Conservation (phyloP, 2,888 invertebrate genomes). For the Liodrosophila aerea region DNA sequence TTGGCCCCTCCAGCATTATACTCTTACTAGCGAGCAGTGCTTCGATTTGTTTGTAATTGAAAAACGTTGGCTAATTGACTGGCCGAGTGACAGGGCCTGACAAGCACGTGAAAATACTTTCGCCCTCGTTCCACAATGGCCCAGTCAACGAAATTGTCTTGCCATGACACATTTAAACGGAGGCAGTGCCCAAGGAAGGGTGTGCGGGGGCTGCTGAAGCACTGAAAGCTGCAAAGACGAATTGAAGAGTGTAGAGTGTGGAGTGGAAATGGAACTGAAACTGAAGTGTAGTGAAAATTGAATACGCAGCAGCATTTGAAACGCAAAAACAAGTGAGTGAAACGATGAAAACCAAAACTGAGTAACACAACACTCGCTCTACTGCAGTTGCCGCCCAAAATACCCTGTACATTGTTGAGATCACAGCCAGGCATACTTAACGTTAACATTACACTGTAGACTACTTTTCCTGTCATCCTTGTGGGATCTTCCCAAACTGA, state of each 20-base stretch:
- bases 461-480: too few species aligned
- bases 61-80: constrained; percentile 74
- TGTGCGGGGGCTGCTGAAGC: too few species aligned
- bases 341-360: constrained; percentile 45
- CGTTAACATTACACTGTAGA: too few species aligned
- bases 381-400: background rate
- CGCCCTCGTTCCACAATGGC: constrained; percentile 31
- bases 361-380: constrained; percentile 27
- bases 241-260: constrained; percentile 1
- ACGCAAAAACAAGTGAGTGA: constrained; percentile 35
- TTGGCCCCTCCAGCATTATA: background rate
- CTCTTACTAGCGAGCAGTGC: constrained; percentile 16
- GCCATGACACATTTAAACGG: constrained; percentile 46
- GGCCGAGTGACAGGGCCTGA: constrained; percentile 67
- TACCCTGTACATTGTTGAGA: constrained; percentile 11
- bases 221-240: too few species aligned
- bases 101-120: constrained; percentile 67
- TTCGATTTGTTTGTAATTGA: constrained; percentile 72
- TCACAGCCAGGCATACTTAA: background rate
- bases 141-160: constrained; percentile 36
- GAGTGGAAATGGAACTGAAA: constrained; percentile 27
- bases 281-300: constrained; percentile 31
- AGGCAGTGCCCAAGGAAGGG: constrained; percentile 10
- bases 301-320: constrained; percentile 31
- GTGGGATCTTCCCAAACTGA: too few species aligned